Evolutionary conservation across 2,888 invertebrate genomes (phyloP), one percentile per base, ranked within the genome.

Genomic region (Athalia rosae): DNA sequence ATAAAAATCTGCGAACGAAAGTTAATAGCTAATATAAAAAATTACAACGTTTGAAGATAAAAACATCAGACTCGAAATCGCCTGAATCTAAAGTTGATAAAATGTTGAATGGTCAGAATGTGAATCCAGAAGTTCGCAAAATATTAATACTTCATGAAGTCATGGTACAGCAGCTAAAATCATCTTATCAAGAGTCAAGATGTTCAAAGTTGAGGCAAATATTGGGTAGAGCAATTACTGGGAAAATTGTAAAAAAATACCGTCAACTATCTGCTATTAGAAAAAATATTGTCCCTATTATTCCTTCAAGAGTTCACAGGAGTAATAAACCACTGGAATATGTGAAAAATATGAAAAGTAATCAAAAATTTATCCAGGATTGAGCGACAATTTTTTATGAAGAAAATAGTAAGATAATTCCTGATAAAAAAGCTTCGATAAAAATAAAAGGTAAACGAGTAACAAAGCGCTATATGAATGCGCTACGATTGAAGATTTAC

Each of bases 181-280:
- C 41, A 58, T 59, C 76, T n/a, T 79, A 80, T 63, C 43, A 50
- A 50, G 69, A 77, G 7, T 61, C 63, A 47, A 59, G n/a, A 13
- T 79, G 77, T 50, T 15, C n/a, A 15, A 80, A 77, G 61, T 78
- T 76, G 28, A 80, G 80, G 13, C 79, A 78, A 74, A 79, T 79
- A 53, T 74, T 80, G n/a, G 77, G 79, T 56, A 71, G 77, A 76
- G 76, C 62, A 15, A 71, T 80, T 4, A 48, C 50, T 66, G 76
- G 76, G 56, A 80, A 80, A 76, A 53, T 80, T 58, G 64, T 79
- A 7, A 78, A 78, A 80, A 80, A 80, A 77, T 80, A 79, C 61
- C 73, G 67, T 62, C 61, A 80, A 64, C 61, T 78, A 53, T 58
- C 69, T 41, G 15, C 28, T 15, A 7, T 80, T 13, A 77, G 8